Evolutionary conservation across 2,888 invertebrate genomes (phyloP).

Genomic region (Papilio demoleus): DNA sequence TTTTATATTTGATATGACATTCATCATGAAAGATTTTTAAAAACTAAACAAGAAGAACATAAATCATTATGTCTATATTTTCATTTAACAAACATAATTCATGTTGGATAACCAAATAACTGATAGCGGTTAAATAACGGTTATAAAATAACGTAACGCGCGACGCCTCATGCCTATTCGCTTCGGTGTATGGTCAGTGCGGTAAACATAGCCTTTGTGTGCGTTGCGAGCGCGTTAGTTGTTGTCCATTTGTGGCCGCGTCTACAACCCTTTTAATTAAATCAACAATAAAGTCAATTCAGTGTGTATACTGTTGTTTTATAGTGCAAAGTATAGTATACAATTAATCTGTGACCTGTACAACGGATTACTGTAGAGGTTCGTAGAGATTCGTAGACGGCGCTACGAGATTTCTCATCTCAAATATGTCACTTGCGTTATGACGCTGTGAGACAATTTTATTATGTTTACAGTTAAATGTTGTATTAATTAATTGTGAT

Average conservation of each 20-base stretch:
- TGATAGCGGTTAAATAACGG: conserved; percentile 18
- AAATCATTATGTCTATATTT: too few species aligned
- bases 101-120: neutral
- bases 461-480: neutral
- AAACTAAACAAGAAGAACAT: neutral
- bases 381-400: conserved; percentile 44
- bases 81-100: neutral
- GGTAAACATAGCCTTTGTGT: conserved; percentile 38
- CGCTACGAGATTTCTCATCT: conserved; percentile 26
- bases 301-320: conserved; percentile 20
- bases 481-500: neutral
- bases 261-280: conserved; percentile 30
- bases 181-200: conserved; percentile 40
- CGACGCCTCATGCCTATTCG: conserved; percentile 45
- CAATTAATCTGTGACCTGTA: conserved; percentile 19
- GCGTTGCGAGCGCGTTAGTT: conserved; percentile 39
- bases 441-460: conserved; percentile 5
- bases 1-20: too few species aligned
- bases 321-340: conserved; percentile 14
- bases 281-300: conserved; percentile 15
- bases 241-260: conserved; percentile 35
- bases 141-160: conserved; percentile 42
- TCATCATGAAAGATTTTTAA: too few species aligned
- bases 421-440: conserved; percentile 20
- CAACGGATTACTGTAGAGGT: conserved; percentile 36